phyloP scores from a whole-genome alignment of 2,113 vertebrate genomes.

The Engraulis encrasicolus region DNA sequence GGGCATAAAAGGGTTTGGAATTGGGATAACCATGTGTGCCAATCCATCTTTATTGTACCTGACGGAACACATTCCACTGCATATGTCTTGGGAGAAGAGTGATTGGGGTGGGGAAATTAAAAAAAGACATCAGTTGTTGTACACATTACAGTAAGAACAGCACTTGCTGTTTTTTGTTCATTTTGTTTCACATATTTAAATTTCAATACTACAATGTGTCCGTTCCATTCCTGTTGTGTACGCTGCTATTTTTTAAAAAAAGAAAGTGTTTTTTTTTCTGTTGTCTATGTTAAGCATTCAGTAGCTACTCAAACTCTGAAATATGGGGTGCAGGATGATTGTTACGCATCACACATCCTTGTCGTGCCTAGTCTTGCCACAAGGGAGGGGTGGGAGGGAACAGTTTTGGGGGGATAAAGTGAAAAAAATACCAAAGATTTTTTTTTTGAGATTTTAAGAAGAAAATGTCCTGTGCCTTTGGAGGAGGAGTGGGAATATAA shows the following conservation, averaged over 20 bases:
- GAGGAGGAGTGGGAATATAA: conserved; percentile 47
- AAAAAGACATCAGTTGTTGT: background rate
- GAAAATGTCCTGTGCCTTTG: conserved; percentile 19
- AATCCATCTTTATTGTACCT: background rate
- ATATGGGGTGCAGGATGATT: background rate
- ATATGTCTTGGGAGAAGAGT: background rate
- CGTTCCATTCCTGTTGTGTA: conserved; percentile 1
- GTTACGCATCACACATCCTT: conserved; percentile 34
- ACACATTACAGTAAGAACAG: background rate
- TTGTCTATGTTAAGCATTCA: background rate
- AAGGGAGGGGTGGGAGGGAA: conserved; percentile 51
- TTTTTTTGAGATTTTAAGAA: conserved; percentile 28
- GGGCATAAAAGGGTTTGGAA: conserved; percentile 21
- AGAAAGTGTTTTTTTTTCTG: background rate
- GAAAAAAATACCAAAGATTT: conserved; percentile 66
- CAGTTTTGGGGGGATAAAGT: conserved; percentile 34
- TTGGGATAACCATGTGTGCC: background rate
- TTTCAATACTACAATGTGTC: background rate
- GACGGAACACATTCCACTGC: background rate
- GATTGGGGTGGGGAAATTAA: background rate
- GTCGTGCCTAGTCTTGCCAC: conserved; percentile 65
- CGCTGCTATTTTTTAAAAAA: conserved; percentile 7
- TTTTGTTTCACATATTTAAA: background rate
- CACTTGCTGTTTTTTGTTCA: background rate
- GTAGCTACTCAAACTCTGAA: background rate